Evolutionary conservation across 2,797 vertebrate genomes (phyloP).

Genomic region (Pseudochirops corinnae): DNA sequence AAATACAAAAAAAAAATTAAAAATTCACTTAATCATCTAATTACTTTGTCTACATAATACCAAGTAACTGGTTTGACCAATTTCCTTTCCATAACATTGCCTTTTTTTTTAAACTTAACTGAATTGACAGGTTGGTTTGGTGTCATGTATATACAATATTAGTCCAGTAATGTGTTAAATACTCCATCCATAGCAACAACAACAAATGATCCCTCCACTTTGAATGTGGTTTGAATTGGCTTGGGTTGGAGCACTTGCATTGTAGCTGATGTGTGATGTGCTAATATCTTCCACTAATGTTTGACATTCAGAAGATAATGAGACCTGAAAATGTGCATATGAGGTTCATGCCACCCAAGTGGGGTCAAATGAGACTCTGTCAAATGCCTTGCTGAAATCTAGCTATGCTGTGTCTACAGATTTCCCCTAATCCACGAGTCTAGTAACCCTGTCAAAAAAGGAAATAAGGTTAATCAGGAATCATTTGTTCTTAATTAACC

Average conservation of each 20-base stretch:
- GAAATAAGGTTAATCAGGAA: slow-evolving; percentile 5
- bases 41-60: slow-evolving; percentile 21
- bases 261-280: neutral
- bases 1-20: neutral
- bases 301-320: slow-evolving; percentile 1
- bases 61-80: slow-evolving; percentile 13
- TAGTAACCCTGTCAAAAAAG: neutral
- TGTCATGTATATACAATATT: neutral
- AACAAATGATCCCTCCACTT: neutral
- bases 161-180: neutral
- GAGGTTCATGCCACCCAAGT: neutral
- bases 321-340: slow-evolving; percentile 1
- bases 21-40: neutral
- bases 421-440: neutral
- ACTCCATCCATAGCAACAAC: neutral
- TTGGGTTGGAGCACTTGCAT: neutral
- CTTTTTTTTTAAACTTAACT: slow-evolving; percentile 54
- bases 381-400: neutral
- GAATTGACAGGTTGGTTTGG: neutral
- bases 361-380: neutral
- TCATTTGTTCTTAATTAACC: slow-evolving; percentile 2
- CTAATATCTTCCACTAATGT: neutral
- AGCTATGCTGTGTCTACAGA: neutral
- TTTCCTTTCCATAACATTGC: neutral
- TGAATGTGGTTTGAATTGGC: neutral